Evolutionary conservation across 2,888 invertebrate genomes (phyloP).

Genomic region (Cloeon dipterum): DNA sequence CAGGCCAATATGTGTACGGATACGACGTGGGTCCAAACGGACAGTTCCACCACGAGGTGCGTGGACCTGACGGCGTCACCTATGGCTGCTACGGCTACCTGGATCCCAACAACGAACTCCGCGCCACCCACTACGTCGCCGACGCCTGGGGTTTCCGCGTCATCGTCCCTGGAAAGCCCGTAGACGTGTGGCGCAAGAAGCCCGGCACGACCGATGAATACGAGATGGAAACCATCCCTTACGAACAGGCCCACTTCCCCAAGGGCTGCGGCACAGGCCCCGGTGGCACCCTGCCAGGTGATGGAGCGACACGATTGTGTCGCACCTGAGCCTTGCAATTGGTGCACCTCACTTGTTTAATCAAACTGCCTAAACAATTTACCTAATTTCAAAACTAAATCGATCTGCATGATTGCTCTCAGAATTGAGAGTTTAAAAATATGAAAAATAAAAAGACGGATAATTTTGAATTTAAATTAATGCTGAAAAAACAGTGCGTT

Average conservation of each 20-base stretch:
- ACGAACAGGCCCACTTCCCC: conserved; percentile 47
- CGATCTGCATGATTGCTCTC: not conserved
- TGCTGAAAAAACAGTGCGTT: not conserved
- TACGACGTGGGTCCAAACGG: conserved; percentile 52
- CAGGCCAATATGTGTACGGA: conserved; percentile 45
- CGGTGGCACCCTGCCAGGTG: conserved; percentile 7
- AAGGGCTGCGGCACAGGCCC: conserved; percentile 36
- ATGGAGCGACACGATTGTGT: conserved; percentile 7
- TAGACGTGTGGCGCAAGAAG: conserved; percentile 34
- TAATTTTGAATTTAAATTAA: not conserved
- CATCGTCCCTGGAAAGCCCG: conserved; percentile 39
- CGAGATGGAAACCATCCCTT: conserved; percentile 23
- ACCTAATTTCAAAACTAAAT: not conserved
- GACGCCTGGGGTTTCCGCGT: conserved; percentile 57
- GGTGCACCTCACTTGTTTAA: not conserved
- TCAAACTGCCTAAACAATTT: not conserved
- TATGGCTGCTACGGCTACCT: conserved; percentile 62
- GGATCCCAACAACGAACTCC: conserved; percentile 37
- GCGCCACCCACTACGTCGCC: conserved; percentile 51
- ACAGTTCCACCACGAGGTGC: conserved; percentile 56
- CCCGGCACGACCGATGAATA: conserved; percentile 11
- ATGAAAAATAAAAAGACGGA: no score
- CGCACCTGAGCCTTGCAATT: not conserved
- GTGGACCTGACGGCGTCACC: conserved; percentile 51
- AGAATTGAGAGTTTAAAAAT: not conserved